Base-by-base conservation (phyloP, 2,888 invertebrate genomes). In the Cephonodes hylas region DNA sequence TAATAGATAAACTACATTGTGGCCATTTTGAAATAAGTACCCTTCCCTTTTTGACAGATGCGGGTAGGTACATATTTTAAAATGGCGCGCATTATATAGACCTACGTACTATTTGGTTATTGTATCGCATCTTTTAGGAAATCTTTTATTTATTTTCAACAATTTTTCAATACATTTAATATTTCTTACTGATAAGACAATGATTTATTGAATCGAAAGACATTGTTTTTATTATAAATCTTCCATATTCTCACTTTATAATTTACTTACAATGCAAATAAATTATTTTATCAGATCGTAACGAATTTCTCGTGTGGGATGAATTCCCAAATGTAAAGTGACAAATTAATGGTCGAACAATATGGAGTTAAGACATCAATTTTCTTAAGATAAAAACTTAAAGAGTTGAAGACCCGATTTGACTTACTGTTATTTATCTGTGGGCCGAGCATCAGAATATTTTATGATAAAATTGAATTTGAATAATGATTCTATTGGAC, bases 91-190 rank as follows among this genome's bases (percentile, higher is more conserved):
- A 53, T 10, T 7, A 3, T 25, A 25, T 38, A n/a, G 3, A 10
- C 18, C 31, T 27, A 53, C 1, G 4, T 5, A 31, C 75, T 83
- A 82, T 73, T 85, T 85, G 85, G 85, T 85, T 85, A 83, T 63
- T 44, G 53, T 69, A 83, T 85, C 83, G 85, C 83, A 84, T 84
- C 79, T 63, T 53, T 18, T 53, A 31, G 27, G 15, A 53, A 18
- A 13, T 13, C 3, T n/a, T 10, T 38, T 4, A n/a, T 38, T 13
- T 38, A 10, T 10, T 2, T n/a, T n/a, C n/a, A n/a, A 10, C 4
- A n/a, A 4, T 0, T 38, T 38, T n/a, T 3, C 4, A n/a, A 38
- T 34, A 10, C 3, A 38, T n/a, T 13, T 38, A 3, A 13, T 3
- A 38, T 38, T 38, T 13, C 10, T 13, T 38, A 3, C 3, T 13